These are phyloP conservation scores for Aviceda subcristata DNA, from an alignment of 2,113 vertebrate genomes.

Conservation along the genomic window DNA sequence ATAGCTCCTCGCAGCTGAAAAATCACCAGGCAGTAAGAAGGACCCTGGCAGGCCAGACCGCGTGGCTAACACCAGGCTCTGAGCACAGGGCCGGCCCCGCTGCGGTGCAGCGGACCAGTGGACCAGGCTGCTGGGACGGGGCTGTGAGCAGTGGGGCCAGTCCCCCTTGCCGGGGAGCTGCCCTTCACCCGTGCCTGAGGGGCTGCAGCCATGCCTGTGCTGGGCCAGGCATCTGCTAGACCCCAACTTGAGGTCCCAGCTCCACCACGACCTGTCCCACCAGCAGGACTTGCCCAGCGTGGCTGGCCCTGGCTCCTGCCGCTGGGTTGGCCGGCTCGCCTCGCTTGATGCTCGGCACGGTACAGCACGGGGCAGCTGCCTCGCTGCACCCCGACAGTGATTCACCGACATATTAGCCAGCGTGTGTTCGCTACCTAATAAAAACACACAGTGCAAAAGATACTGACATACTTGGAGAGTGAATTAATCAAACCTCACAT, in stretches of 20 bases:
- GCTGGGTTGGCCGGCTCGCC: fast-evolving
- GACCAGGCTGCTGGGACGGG: neutral
- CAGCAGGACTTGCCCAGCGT: fast-evolving
- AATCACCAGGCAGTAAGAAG: neutral
- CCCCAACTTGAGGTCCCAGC: fast-evolving
- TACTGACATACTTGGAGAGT: neutral
- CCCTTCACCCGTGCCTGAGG: fast-evolving
- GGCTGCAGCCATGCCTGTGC: neutral
- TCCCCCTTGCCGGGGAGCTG: fast-evolving
- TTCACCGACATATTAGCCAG: neutral
- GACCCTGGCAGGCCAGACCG: neutral
- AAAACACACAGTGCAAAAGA: neutral
- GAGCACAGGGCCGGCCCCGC: fast-evolving
- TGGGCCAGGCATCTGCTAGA: neutral
- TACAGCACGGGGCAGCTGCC: fast-evolving
- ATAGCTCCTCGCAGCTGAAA: neutral
- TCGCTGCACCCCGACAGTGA: fast-evolving
- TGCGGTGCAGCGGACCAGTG: fast-evolving
- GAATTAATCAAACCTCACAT: neutral
- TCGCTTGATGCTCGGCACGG: fast-evolving
- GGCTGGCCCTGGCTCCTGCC: fast-evolving
- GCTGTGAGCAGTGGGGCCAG: too few relatives aligned
- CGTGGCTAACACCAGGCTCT: neutral
- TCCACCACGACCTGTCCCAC: fast-evolving
- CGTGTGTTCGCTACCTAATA: fast-evolving